Conservation (phyloP, 2,888 invertebrate species). For the Eristalinus sepulchralis region DNA sequence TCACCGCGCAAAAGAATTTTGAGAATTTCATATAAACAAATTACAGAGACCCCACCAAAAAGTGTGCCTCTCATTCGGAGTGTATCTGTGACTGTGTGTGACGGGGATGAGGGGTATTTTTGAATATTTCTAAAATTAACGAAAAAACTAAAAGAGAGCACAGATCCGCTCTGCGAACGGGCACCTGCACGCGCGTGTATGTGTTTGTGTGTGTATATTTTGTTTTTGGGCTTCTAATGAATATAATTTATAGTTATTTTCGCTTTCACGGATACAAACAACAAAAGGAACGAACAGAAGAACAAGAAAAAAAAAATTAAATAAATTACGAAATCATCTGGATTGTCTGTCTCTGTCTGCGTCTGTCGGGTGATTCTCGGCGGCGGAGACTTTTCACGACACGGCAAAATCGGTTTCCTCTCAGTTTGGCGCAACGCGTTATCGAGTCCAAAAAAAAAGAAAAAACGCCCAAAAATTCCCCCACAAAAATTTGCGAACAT, state of each 20-base stretch:
- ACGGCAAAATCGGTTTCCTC: slow-evolving; percentile 46
- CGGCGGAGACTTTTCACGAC: slow-evolving; percentile 38
- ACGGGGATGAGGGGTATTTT: slow-evolving; percentile 30
- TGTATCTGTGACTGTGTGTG: slow-evolving; percentile 32
- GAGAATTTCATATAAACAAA: slow-evolving; percentile 50
- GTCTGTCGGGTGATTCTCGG: slow-evolving; percentile 35
- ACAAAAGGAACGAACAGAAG: slow-evolving; percentile 38
- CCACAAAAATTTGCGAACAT: slow-evolving; percentile 13
- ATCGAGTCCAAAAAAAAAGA: slow-evolving; percentile 57
- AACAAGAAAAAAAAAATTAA: slow-evolving; percentile 32
- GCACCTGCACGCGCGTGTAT: background rate
- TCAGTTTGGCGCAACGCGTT: slow-evolving; percentile 67
- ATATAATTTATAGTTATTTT: slow-evolving; percentile 68
- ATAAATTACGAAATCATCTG: slow-evolving; percentile 59
- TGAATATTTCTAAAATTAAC: slow-evolving; percentile 40
- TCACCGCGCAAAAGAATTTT: slow-evolving; percentile 32
- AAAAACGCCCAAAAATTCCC: background rate
- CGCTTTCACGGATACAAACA: slow-evolving; percentile 43
- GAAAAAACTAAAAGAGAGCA: slow-evolving; percentile 39
- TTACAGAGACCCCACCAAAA: slow-evolving; percentile 22
- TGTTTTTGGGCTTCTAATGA: slow-evolving; percentile 17
- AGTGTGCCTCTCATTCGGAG: slow-evolving; percentile 38
- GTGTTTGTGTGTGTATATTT: background rate
- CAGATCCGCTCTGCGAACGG: background rate
- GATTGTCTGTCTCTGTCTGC: slow-evolving; percentile 19